Conservation (phyloP, 2,797 vertebrate genomes). For the Acrocephalus scirpaceus region DNA sequence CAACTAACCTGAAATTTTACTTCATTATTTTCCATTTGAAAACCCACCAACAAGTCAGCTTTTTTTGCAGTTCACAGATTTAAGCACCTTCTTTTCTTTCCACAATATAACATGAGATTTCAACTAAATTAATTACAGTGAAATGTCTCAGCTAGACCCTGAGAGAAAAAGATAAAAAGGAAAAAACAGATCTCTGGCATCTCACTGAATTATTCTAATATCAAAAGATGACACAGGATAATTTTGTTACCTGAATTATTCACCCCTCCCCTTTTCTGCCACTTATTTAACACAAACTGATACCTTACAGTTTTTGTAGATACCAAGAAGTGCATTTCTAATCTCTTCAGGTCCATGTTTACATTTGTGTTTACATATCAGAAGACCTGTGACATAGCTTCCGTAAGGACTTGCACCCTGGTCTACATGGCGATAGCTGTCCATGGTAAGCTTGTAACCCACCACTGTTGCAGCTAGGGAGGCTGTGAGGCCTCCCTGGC, state of each 20-base stretch:
- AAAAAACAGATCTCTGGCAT: not conserved
- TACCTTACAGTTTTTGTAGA: not conserved
- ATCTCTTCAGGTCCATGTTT: not conserved
- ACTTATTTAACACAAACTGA: not conserved
- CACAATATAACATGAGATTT: not conserved
- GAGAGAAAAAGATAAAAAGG: not conserved
- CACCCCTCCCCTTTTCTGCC: not conserved
- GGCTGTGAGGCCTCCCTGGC: too few species aligned
- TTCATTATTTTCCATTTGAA: not conserved
- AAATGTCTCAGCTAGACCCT: not conserved
- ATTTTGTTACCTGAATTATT: not conserved
- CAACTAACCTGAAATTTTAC: not conserved
- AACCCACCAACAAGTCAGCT: not conserved
- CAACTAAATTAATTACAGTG: not conserved
- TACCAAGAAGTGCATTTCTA: not conserved
- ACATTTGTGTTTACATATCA: not conserved
- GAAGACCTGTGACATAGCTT: not conserved
- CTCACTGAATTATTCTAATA: not conserved
- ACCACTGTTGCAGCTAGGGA: too few species aligned
- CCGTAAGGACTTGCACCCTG: not conserved
- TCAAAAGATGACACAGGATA: not conserved
- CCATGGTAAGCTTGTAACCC: not conserved
- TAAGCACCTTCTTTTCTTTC: not conserved
- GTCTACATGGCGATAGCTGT: not conserved
- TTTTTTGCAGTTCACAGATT: not conserved